phyloP scores from a whole-genome alignment of 2,113 vertebrate species.

The Triplophysa dalaica region DNA sequence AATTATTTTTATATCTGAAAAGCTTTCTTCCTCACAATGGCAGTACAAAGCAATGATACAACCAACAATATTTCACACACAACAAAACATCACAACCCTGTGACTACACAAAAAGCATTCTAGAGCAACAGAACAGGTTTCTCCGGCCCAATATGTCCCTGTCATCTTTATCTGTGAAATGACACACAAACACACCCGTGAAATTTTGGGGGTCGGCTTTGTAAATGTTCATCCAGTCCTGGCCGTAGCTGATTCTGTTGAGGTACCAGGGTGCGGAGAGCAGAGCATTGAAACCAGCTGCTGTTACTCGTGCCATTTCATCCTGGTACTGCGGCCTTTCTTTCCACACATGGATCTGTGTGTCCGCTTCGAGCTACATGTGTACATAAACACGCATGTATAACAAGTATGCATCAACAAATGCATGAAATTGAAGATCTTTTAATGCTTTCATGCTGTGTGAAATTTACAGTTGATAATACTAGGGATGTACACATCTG shows the following conservation, averaged over 20 bases:
- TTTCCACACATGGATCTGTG: slow-evolving; percentile 93
- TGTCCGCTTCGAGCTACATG: slow-evolving; percentile 84
- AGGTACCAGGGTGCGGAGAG: slow-evolving; percentile 98
- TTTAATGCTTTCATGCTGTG: not conserved
- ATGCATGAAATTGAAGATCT: not conserved
- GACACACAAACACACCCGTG: slow-evolving; percentile 75
- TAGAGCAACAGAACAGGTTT: not conserved
- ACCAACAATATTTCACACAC: not conserved
- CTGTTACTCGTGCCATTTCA: slow-evolving; percentile 84
- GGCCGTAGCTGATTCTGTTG: slow-evolving; percentile 88
- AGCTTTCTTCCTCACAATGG: not conserved
- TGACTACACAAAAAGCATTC: too few species aligned
- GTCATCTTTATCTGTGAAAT: not conserved
- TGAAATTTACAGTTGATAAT: not conserved
- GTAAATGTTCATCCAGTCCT: slow-evolving; percentile 88
- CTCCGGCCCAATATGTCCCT: not conserved
- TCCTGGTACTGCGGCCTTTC: slow-evolving; percentile 70
- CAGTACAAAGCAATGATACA: not conserved
- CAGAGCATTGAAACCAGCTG: slow-evolving; percentile 81
- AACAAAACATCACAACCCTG: not conserved
- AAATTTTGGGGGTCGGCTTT: slow-evolving; percentile 87
- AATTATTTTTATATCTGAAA: not conserved
- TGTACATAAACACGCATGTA: slow-evolving; percentile 40
- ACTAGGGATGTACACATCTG: not conserved
- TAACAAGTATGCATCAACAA: slow-evolving; percentile 39